phyloP scores from a whole-genome alignment of 2,888 invertebrate species.

The Crocallis elinguaria region DNA sequence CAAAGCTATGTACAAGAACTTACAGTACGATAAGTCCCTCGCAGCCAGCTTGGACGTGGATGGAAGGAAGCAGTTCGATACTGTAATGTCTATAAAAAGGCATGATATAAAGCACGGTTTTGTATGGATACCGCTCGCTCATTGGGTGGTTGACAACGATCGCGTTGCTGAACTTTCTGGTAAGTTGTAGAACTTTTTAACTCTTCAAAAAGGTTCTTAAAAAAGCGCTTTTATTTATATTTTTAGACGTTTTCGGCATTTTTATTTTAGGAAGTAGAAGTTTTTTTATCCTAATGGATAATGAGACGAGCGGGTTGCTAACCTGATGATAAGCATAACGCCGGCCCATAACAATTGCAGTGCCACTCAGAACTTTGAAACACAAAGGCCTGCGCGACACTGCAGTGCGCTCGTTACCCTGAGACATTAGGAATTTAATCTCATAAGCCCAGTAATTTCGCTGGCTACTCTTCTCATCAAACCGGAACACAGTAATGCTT shows the following conservation, averaged over 20 bases:
- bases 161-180: slow-evolving; percentile 89
- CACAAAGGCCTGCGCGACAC: too few relatives aligned
- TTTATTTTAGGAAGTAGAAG: too few relatives aligned
- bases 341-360: too few relatives aligned
- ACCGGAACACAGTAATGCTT: too few relatives aligned
- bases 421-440: too few relatives aligned
- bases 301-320: too few relatives aligned
- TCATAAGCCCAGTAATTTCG: too few relatives aligned
- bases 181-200: slow-evolving; percentile 55
- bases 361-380: too few relatives aligned
- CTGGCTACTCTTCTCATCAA: too few relatives aligned
- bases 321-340: too few relatives aligned
- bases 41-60: slow-evolving; percentile 90
- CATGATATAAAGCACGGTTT: slow-evolving; percentile 87
- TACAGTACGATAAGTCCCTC: slow-evolving; percentile 87
- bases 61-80: slow-evolving; percentile 88
- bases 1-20: slow-evolving; percentile 89
- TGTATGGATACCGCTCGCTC: slow-evolving; percentile 88
- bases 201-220: neutral
- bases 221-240: neutral
- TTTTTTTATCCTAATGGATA: too few relatives aligned
- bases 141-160: slow-evolving; percentile 90
- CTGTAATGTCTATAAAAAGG: slow-evolving; percentile 85
- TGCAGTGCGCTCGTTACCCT: too few relatives aligned
- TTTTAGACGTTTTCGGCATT: slow-evolving; percentile 62